Evolutionary conservation across 2,888 invertebrate species (phyloP), one percentile per base, ranked within the genome.

Genomic region (Drosophila neonasuta): DNA sequence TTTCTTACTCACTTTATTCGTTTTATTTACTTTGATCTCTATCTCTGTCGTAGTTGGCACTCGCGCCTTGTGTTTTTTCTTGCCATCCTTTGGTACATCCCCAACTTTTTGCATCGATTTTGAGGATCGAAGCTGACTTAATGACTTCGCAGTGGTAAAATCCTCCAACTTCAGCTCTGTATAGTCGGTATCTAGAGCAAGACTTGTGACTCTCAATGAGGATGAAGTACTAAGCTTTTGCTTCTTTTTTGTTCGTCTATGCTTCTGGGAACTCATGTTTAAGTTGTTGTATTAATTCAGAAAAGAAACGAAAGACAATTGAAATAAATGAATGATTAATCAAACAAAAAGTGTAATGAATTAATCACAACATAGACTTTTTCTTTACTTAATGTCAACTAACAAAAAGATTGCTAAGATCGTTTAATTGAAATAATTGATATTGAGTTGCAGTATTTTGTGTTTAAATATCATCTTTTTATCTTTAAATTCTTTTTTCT

Each of bases 271-370:
- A 15, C 11, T 52, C 52, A 52, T 52, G 8, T 41, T 41, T 10
- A 0, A 15, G 41, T 1, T 29, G 8, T 15, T 29, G 24, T 7
- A 24, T 30, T 10, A 10, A 55, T 17, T 20, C 3, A 15, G 11
- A 39, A 51, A 15, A 13, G 8, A 15, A 8, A 46, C 2, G 5
- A 44, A 59, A 41, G 5, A 39, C 13, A 15, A 24, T 32, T 48
- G 3, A 34, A 60, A 6, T 39, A 61, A 49, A 30, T 17, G 39
- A 46, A 62, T 24, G 11, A 34, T 9, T 7, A 30, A 30, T 15
- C 13, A 36, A 69, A 20, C 20, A 10, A 54, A 44, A 49, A 29
- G 20, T 69, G 39, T 63, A 41, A 32, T 63, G 17, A 44, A 9
- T 11, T 2, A 2, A 58, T 34, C 10, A 11, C 2, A 5, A 1